phyloP scores from a whole-genome alignment of 2,113 vertebrate species.

The Genyomyrus donnyi region DNA sequence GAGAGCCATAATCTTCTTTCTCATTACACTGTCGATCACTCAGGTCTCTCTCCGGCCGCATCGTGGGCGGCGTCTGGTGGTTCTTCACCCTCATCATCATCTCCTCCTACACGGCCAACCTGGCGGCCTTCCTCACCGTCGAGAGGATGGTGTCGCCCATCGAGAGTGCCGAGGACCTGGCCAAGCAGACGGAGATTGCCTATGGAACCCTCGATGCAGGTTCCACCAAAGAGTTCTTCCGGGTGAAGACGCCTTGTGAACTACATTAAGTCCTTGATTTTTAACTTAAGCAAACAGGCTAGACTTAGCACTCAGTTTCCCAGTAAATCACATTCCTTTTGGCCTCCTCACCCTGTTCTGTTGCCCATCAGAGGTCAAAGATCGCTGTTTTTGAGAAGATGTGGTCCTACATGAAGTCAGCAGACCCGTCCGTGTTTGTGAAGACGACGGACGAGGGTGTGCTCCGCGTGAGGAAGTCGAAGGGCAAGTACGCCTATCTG shows the following conservation, averaged over 20 bases:
- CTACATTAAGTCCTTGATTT: not conserved
- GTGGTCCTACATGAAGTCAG: constrained; percentile 99
- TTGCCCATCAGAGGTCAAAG: constrained; percentile 75
- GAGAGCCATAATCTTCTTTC: not conserved
- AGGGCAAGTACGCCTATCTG: constrained; percentile 97
- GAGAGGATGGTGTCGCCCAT: constrained; percentile 99
- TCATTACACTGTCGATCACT: not conserved
- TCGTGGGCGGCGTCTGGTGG: constrained; percentile 98
- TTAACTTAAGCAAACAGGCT: not conserved
- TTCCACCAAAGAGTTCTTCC: constrained; percentile 97
- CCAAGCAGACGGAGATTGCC: constrained; percentile 96
- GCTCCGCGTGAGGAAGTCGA: constrained; percentile 90
- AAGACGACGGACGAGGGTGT: constrained; percentile 96
- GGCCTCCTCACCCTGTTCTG: constrained; percentile 5
- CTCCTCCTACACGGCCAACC: constrained; percentile 95
- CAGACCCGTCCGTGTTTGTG: constrained; percentile 94
- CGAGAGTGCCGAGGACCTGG: constrained; percentile 94
- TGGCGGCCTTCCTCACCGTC: constrained; percentile 96
- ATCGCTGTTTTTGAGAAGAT: constrained; percentile 99
- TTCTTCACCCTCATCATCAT: constrained; percentile 99
- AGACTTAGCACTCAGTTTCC: not conserved
- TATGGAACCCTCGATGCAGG: constrained; percentile 94
- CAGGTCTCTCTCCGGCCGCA: constrained; percentile 93
- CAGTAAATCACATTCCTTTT: not conserved
- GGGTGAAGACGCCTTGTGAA: constrained; percentile 60